Conservation (phyloP, 2,797 vertebrate species). For the Dallia pectoralis region DNA sequence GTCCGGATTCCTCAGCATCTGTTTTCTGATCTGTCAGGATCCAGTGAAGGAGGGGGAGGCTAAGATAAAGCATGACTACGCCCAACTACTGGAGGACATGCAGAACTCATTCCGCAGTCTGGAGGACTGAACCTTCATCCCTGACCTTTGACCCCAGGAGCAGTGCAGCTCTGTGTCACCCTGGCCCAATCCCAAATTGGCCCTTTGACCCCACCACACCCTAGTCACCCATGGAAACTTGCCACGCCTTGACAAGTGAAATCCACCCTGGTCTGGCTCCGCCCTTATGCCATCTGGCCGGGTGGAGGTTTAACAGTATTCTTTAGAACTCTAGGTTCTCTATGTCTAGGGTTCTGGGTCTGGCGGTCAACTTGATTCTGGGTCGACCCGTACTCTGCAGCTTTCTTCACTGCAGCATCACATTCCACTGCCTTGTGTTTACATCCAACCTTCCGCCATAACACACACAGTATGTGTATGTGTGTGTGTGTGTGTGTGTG, state of each 20-base stretch:
- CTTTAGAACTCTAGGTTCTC: no score
- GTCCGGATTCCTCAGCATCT: not conserved
- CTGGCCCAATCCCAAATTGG: constrained; percentile 9
- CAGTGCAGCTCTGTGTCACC: constrained; percentile 18
- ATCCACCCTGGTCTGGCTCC: no score
- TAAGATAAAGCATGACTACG: constrained; percentile 85
- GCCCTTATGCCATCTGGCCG: no score
- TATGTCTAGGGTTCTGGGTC: no score
- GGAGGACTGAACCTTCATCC: constrained; percentile 51
- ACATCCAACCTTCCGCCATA: constrained; percentile 30
- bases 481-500: constrained; percentile 41
- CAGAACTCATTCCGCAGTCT: constrained; percentile 86
- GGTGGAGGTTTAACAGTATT: no score
- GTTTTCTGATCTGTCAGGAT: constrained; percentile 71
- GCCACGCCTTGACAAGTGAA: no score
- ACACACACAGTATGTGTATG: constrained; percentile 42
- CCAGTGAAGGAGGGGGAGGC: constrained; percentile 85
- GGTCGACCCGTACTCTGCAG: constrained; percentile 31
- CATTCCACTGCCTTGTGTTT: constrained; percentile 68
- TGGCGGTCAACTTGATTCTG: no score
- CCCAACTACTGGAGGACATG: constrained; percentile 88
- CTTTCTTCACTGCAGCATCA: constrained; percentile 56
- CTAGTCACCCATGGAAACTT: no score
- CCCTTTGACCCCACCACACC: no score
- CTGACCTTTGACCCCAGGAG: constrained; percentile 13